Base-by-base conservation (phyloP, 2,888 invertebrate genomes). In the Hirtodrosophila alboralis region DNA sequence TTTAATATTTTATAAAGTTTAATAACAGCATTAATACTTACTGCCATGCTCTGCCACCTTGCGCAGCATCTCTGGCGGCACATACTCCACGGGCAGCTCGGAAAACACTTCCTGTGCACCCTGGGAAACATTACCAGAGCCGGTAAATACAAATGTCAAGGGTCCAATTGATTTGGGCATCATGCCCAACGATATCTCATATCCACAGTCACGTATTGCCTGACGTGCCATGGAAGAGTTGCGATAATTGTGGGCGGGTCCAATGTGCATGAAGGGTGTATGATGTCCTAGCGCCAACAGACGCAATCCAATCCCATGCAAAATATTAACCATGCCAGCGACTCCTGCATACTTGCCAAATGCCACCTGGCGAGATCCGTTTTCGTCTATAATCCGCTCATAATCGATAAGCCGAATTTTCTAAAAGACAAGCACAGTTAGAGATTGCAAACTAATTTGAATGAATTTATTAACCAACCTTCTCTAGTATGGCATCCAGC, bases 231-330 rank as follows among this genome's bases (percentile, higher is more conserved):
- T 98, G 80, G 97, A 97, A 0, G 97, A 98, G 90, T 96, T 98
- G 27, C 99, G 93, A 91, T 99, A 99, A 91, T 99, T 99, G 89
- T 99, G 99, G 0, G 99, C 98, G 3, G 98, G 97, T 0, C 98
- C 99, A 68, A 99, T 96, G 88, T 99, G 98, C 98, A 99, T 98
- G 88, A 99, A 99, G 0, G 99, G 99, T 0, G 99, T 99, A 88
- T 99, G 99, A 90, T 99, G 99, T 0, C 99, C 99, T 16, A 99
- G 91, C 0, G 99, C 99, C 49, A 99, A 91, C 8, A 90, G 92
- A 41, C 99, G 92, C 27, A 99, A 92, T 0, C 99, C 99, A 36
- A 99, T 92, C 0, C 99, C 99, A 87, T 99, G 99, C 10, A 99
- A 92, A 79, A 99, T 99, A 90, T 99, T 98, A 48, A 99, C 96